Evolutionary conservation across 2,797 vertebrate species (phyloP).

Genomic region (Chelonia mydas): DNA sequence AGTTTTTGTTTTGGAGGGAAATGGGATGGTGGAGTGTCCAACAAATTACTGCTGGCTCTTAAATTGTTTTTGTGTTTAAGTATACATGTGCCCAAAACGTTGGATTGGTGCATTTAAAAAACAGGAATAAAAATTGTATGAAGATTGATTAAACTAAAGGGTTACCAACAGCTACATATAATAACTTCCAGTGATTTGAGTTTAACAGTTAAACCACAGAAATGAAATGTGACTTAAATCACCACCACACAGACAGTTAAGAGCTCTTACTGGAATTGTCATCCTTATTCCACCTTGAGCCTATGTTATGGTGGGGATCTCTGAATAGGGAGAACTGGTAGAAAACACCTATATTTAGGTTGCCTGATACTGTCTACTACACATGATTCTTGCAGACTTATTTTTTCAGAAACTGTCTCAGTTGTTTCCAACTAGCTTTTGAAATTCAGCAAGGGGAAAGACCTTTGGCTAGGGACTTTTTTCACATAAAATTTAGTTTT

Average conservation of each 20-base stretch:
- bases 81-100: background rate
- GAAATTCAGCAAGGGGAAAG: background rate
- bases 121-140: background rate
- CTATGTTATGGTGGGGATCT: background rate
- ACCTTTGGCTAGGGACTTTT: background rate
- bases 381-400: no score
- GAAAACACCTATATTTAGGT: background rate
- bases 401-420: background rate
- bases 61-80: background rate
- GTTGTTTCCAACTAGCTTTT: background rate
- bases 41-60: background rate
- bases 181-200: background rate
- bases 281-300: background rate
- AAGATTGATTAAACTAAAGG: background rate
- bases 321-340: background rate
- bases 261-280: background rate
- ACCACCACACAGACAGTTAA: background rate
- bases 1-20: background rate
- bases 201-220: background rate
- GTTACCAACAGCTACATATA: background rate
- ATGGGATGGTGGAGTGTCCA: background rate
- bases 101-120: background rate
- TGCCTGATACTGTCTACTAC: background rate
- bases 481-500: background rate
- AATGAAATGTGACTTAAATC: background rate